phyloP scores from a whole-genome alignment of 2,888 invertebrate species.

The Plagodis dolabraria region DNA sequence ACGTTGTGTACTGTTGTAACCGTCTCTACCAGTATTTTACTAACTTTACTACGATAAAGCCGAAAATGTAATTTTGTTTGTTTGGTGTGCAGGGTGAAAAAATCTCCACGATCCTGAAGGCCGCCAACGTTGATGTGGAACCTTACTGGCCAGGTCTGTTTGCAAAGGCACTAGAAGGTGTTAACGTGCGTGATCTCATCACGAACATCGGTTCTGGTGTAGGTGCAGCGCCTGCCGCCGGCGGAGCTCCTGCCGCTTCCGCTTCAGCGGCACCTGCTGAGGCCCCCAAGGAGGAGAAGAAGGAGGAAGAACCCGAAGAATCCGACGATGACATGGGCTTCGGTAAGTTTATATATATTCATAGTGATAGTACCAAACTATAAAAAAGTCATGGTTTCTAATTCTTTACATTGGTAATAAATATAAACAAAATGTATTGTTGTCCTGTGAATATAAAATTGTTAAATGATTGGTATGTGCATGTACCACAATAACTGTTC shows the following conservation, averaged over 20 bases:
- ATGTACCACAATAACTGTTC: no score
- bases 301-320: constrained; percentile 91
- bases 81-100: constrained; percentile 92
- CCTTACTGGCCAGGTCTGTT: constrained; percentile 99
- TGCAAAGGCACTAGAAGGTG: constrained; percentile 97
- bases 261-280: constrained; percentile 88
- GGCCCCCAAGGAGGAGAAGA: constrained; percentile 90
- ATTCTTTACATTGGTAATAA: neutral
- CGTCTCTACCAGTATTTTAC: constrained; percentile 16
- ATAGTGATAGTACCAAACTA: neutral
- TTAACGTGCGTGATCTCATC: constrained; percentile 96
- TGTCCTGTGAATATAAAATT: no score
- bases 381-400: neutral
- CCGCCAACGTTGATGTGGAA: constrained; percentile 97
- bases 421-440: no score
- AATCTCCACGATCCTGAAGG: constrained; percentile 98
- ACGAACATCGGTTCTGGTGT: constrained; percentile 97
- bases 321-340: constrained; percentile 98
- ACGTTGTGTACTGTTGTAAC: neutral
- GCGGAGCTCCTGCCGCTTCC: constrained; percentile 87
- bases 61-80: constrained; percentile 1
- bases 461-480: no score
- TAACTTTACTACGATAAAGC: neutral
- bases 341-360: constrained; percentile 80
- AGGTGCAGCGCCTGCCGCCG: constrained; percentile 92